A percentile compares a stretch with the other conserved stretches of the same genome.
These are phyloP conservation scores for Nephrocerus scutellatus DNA, from an alignment of 2,888 invertebrate genomes.

Conservation along the genomic window DNA sequence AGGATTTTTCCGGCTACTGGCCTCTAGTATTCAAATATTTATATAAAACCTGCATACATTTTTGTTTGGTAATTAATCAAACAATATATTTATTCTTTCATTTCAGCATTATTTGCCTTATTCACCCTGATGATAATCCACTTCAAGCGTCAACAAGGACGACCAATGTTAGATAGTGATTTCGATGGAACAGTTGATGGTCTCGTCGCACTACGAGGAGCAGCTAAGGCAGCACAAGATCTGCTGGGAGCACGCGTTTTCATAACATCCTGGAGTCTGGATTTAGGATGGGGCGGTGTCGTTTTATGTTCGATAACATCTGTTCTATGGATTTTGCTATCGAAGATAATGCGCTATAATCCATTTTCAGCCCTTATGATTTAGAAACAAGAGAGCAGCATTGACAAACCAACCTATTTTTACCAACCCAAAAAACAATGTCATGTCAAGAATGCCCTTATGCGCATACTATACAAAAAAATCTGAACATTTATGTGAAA, in stretches of 20 bases:
- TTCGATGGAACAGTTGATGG: conserved; percentile 66
- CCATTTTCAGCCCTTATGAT: conserved; percentile 68
- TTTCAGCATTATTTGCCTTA: conserved; percentile 77
- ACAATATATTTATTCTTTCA: neutral
- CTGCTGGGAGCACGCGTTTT: conserved; percentile 66
- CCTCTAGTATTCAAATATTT: no score
- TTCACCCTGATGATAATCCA: conserved; percentile 90
- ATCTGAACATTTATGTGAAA: no score
- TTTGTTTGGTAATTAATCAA: no score
- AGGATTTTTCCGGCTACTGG: no score
- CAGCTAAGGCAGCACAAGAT: conserved; percentile 51
- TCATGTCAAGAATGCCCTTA: no score
- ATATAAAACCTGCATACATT: no score
- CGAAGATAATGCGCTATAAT: conserved; percentile 85
- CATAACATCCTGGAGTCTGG: conserved; percentile 74
- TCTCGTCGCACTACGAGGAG: conserved; percentile 53
- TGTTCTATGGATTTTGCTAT: conserved; percentile 77
- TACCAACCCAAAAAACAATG: no score
- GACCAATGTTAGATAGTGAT: conserved; percentile 55
- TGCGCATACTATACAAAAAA: no score
- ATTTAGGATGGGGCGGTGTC: conserved; percentile 81
- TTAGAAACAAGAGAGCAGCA: no score
- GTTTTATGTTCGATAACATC: conserved; percentile 75
- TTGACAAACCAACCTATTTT: no score
- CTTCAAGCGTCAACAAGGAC: conserved; percentile 73